Percentiles rank a stretch among this genome's conserved stretches.
phyloP scores from a whole-genome alignment of 1,140 invertebrate genomes.

The Eciton burchellii region DNA sequence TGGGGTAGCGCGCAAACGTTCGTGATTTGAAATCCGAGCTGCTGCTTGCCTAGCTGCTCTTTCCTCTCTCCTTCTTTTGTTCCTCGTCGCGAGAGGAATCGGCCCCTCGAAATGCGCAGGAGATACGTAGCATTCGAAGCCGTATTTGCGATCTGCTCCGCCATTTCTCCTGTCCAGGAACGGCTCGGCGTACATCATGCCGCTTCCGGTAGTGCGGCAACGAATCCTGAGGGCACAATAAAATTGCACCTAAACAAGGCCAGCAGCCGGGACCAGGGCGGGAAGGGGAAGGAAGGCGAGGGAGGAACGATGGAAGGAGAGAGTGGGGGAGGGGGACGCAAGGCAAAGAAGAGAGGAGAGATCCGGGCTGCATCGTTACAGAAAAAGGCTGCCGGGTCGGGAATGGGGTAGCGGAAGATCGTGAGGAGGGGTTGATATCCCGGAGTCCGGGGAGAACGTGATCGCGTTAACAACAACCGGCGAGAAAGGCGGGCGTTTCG shows the following conservation, averaged over 20 bases:
- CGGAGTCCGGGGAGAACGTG: conserved; percentile 77
- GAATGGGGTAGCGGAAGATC: conserved; percentile 45
- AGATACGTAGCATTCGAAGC: conserved; percentile 56
- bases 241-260: conserved; percentile 75
- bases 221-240: conserved; percentile 54
- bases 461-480: conserved; percentile 79
- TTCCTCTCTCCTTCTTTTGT: neutral
- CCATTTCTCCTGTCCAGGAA: conserved; percentile 63
- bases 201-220: conserved; percentile 58
- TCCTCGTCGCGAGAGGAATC: neutral
- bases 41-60: too few relatives aligned
- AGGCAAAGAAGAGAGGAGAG: conserved; percentile 36
- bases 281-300: neutral
- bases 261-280: neutral
- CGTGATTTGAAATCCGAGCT: neutral
- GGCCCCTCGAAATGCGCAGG: conserved; percentile 48
- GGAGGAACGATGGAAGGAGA: too few relatives aligned
- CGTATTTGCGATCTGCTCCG: conserved; percentile 71
- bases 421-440: conserved; percentile 37
- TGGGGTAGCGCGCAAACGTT: neutral
- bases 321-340: conserved; percentile 20
- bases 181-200: conserved; percentile 56
- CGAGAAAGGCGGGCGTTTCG: conserved; percentile 71
- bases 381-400: conserved; percentile 70
- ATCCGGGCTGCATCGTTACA: conserved; percentile 72